Evolutionary conservation across 2,888 invertebrate species (phyloP).

Genomic region (Axea sp.): DNA sequence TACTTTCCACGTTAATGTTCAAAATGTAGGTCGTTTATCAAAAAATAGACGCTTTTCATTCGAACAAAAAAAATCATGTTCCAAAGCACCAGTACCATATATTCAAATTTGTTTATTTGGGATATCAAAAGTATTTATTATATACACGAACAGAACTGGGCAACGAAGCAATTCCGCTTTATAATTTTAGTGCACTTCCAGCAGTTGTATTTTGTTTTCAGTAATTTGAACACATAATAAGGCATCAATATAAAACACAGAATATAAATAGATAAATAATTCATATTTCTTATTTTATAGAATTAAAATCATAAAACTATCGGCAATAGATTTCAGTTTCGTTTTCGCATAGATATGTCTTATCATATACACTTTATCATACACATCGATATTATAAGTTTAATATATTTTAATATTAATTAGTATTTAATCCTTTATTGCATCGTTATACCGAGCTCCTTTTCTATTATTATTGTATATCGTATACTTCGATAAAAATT

Average conservation of each 20-base stretch:
- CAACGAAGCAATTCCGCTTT: slow-evolving; percentile 4
- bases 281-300: too few relatives aligned
- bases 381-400: slow-evolving; percentile 28
- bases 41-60: slow-evolving; percentile 56
- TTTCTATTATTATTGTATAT: too few relatives aligned
- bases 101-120: slow-evolving; percentile 40
- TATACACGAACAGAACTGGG: slow-evolving; percentile 48
- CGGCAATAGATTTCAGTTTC: slow-evolving; percentile 37
- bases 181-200: not conserved
- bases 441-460: too few relatives aligned
- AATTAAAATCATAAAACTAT: too few relatives aligned
- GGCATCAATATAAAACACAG: too few relatives aligned
- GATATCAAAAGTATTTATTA: slow-evolving; percentile 53
- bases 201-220: too few relatives aligned
- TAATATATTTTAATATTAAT: slow-evolving; percentile 30
- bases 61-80: slow-evolving; percentile 37
- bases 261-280: too few relatives aligned
- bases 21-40: slow-evolving; percentile 53
- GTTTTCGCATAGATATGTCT: slow-evolving; percentile 38
- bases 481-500: too few relatives aligned
- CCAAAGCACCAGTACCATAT: slow-evolving; percentile 42
- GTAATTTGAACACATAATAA: too few relatives aligned
- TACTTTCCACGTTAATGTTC: slow-evolving; percentile 58
- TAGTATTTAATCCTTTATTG: slow-evolving; percentile 2
- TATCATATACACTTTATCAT: slow-evolving; percentile 31